Percentiles rank a stretch among this genome's conserved stretches.
phyloP scores from a whole-genome alignment of 2,888 invertebrate genomes.

The Dryobota labecula region DNA sequence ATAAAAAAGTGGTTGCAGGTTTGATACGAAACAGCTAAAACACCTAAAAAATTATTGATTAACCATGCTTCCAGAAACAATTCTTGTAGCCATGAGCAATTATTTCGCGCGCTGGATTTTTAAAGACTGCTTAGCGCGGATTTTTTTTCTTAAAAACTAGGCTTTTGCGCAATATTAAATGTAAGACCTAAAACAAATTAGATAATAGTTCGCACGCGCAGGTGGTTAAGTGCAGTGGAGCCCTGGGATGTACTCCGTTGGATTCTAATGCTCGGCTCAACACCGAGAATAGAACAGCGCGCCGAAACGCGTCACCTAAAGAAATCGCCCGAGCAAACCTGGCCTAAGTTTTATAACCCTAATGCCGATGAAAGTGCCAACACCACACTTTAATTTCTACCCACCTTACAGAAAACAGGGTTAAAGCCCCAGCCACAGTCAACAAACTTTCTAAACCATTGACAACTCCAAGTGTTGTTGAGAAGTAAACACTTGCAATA shows the following conservation, averaged over 20 bases:
- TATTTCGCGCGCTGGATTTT: background rate
- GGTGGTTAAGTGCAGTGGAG: too few relatives aligned
- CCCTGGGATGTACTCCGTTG: background rate
- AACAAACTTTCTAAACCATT: conserved; percentile 51
- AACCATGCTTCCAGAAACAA: background rate
- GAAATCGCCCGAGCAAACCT: background rate
- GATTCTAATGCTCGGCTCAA: background rate
- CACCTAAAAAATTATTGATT: background rate
- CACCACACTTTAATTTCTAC: background rate
- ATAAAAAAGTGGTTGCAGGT: background rate
- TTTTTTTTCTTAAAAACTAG: too few relatives aligned
- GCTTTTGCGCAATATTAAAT: too few relatives aligned
- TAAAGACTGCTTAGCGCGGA: too few relatives aligned
- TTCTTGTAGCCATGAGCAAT: background rate
- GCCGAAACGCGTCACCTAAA: too few relatives aligned
- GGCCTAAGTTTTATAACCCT: background rate
- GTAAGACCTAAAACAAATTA: too few relatives aligned
- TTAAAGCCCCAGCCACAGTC: conserved; percentile 11
- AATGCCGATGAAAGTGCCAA: background rate
- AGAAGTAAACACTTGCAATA: conserved; percentile 26
- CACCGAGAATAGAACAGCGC: background rate
- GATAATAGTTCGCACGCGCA: too few relatives aligned
- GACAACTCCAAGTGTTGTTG: conserved; percentile 20
- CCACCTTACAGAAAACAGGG: background rate
- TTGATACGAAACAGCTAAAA: background rate